Base-by-base conservation (phyloP, 2,113 vertebrate genomes). In the Cardinalis cardinalis region DNA sequence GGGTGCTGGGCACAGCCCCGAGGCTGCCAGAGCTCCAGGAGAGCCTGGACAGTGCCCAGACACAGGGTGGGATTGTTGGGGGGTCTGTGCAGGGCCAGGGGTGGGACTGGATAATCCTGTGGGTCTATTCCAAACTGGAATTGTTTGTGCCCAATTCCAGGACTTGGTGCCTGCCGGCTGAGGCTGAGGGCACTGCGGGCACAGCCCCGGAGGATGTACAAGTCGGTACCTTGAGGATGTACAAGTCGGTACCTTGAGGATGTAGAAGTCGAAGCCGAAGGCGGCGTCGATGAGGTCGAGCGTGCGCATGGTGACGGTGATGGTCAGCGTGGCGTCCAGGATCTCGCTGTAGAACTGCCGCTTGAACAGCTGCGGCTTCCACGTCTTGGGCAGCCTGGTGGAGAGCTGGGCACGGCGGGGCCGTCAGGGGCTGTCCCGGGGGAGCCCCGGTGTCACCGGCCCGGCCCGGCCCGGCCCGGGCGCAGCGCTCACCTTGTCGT, bases 301-400 rank as follows among this genome's bases (percentile, higher is more conserved):
- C 0, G 99, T 98, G 25, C 98, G 97, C 77, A 97, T 81, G 26
- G 99, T 99, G 94, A 99, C 99, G 0, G 97, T 96, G 84, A 99
- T 96, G 14, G 92, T 97, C 86, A 99, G 98, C 26, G 91, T 99
- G 80, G 97, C 97, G 71, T 99, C 97, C 3, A 99, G 97, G 96
- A 99, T 99, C 97, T 99, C 99, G 16, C 99, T 99, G 97, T 99
- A 99, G 36, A 99, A 95, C 79, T 98, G 97, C 17, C 98, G 98
- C 21, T 95, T 86, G 12, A 99, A 98, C 23, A 99, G 91, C 97
- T 99, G 98, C 1, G 99, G 99, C 94, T 99, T 99, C 99, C 99
- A 99, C 1, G 83, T 92, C 92, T 98, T 99, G 92, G 88, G 98
- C 76, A 99, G 29, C 61, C 98, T 97, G 40, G 86, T 96, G 4